Conservation (phyloP, 2,113 vertebrate species). For the Oostethus manadensis region DNA sequence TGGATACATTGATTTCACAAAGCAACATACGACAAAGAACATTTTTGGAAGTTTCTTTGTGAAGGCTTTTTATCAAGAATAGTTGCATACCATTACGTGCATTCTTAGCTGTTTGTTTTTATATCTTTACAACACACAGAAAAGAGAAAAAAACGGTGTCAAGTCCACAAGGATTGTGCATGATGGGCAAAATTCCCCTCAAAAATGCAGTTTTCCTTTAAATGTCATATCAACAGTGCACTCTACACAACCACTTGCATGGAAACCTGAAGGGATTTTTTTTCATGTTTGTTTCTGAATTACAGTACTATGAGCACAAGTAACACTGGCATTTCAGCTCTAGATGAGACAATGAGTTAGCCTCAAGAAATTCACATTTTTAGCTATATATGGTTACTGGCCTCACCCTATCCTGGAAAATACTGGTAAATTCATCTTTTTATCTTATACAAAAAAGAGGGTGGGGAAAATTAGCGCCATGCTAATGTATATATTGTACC, state of each 20-base stretch:
- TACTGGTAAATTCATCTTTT: not conserved
- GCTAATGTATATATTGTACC: slow-evolving; percentile 56
- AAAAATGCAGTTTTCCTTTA: too few relatives aligned
- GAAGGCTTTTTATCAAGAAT: too few relatives aligned
- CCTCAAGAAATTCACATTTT: not conserved
- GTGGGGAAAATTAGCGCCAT: slow-evolving; percentile 1
- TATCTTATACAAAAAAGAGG: not conserved
- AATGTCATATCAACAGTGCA: slow-evolving; percentile 17
- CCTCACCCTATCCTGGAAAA: slow-evolving; percentile 3
- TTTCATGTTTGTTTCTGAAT: slow-evolving; percentile 25
- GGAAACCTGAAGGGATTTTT: slow-evolving; percentile 52
- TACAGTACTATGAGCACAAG: slow-evolving; percentile 1
- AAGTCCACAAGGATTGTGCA: too few relatives aligned
- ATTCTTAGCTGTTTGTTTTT: too few relatives aligned
- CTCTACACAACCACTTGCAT: slow-evolving; percentile 28
- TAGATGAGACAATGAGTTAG: not conserved
- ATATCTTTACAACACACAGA: too few relatives aligned
- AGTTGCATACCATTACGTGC: too few relatives aligned
- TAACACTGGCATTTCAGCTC: not conserved
- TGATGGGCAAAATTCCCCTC: too few relatives aligned
- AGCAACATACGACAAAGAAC: too few relatives aligned
- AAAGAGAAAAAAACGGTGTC: too few relatives aligned
- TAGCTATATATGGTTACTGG: not conserved
- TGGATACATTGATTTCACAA: too few relatives aligned
- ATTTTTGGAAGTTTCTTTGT: too few relatives aligned